Evolutionary conservation across 2,888 invertebrate species (phyloP).

Genomic region (Leucoptera coffeella): DNA sequence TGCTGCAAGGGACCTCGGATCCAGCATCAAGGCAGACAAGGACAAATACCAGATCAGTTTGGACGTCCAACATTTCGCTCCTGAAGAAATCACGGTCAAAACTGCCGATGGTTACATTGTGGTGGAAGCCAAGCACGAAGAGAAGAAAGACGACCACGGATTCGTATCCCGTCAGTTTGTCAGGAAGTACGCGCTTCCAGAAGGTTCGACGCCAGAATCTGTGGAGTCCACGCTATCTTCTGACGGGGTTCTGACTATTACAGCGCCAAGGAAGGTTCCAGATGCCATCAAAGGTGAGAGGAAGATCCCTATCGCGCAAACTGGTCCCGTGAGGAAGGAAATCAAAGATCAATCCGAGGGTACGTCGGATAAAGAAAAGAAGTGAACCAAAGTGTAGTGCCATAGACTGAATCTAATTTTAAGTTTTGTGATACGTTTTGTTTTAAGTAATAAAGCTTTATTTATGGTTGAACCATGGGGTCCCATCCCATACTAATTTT

Average conservation of each 20-base stretch:
- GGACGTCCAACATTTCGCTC: constrained; percentile 68
- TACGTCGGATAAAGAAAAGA: no score
- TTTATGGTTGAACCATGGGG: no score
- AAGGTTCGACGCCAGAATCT: constrained; percentile 58
- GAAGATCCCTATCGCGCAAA: constrained; percentile 18
- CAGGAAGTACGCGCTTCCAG: constrained; percentile 64
- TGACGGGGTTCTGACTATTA: constrained; percentile 65
- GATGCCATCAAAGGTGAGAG: constrained; percentile 15
- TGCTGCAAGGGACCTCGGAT: constrained; percentile 25
- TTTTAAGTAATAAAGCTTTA: no score
- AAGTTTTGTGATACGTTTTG: no score
- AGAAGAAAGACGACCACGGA: constrained; percentile 65
- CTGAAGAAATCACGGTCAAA: constrained; percentile 69
- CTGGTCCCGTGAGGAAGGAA: constrained; percentile 21
- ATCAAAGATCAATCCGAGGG: constrained; percentile 1
- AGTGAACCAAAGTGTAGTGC: no score
- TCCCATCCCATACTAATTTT: no score
- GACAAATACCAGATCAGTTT: constrained; percentile 60
- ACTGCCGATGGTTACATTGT: constrained; percentile 61
- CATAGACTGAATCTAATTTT: no score
- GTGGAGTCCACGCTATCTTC: constrained; percentile 66
- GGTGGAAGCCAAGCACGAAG: constrained; percentile 71
- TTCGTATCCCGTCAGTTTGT: constrained; percentile 66
- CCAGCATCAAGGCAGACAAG: constrained; percentile 44
- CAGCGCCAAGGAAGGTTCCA: constrained; percentile 40